phyloP scores from a whole-genome alignment of 2,888 invertebrate species.

The Dryomyza anilis region DNA sequence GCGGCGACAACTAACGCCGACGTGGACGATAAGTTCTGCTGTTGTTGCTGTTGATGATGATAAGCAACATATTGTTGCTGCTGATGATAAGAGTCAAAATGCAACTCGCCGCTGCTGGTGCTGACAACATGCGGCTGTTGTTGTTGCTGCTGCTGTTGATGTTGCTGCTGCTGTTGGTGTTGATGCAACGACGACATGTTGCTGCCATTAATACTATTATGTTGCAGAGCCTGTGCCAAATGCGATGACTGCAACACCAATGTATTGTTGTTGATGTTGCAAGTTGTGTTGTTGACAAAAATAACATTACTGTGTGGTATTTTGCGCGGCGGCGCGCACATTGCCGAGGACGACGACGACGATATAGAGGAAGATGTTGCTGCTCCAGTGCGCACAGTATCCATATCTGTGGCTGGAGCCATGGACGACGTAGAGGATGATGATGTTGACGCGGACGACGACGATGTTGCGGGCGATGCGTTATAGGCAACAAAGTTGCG shows the following conservation, averaged over 20 bases:
- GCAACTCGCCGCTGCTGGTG: slow-evolving; percentile 36
- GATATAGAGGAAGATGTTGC: slow-evolving; percentile 37
- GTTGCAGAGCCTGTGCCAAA: slow-evolving; percentile 10
- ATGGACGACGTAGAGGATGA: slow-evolving; percentile 3
- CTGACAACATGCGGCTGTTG: slow-evolving; percentile 29
- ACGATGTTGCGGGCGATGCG: not conserved
- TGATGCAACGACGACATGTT: slow-evolving; percentile 6
- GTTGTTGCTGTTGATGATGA: slow-evolving; percentile 16
- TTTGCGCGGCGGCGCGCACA: slow-evolving; percentile 42
- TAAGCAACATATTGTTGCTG: slow-evolving; percentile 24
- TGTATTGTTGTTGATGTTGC: slow-evolving; percentile 36
- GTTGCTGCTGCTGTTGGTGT: slow-evolving; percentile 17
- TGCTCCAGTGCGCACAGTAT: slow-evolving; percentile 11
- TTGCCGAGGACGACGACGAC: slow-evolving; percentile 26
- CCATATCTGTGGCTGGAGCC: slow-evolving; percentile 32
- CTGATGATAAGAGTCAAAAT: slow-evolving; percentile 32
- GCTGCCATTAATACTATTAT: slow-evolving; percentile 8
- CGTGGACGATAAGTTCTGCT: not conserved
- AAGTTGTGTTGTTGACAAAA: slow-evolving; percentile 52
- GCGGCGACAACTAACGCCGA: slow-evolving; percentile 46
- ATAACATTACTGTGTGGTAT: slow-evolving; percentile 58
- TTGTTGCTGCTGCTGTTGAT: slow-evolving; percentile 3
- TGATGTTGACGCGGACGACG: not conserved
- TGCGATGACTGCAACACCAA: slow-evolving; percentile 22
- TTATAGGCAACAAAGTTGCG: not conserved